A percentile compares a stretch with the other conserved stretches of the same genome.
Conservation (phyloP, 1,140 invertebrate genomes). For the Philaenus spumarius region DNA sequence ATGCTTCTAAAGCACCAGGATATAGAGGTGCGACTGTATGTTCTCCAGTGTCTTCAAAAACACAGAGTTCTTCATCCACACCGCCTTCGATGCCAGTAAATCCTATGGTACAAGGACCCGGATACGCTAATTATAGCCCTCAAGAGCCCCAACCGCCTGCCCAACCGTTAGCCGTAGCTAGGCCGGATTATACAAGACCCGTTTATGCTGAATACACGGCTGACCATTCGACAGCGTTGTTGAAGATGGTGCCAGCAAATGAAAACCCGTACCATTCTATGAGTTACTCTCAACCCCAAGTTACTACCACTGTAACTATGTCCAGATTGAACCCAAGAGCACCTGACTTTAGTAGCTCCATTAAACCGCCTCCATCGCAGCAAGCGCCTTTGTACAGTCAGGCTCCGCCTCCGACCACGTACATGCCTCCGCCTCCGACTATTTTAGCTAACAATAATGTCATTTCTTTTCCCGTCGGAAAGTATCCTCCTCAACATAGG, state of each 20-base stretch:
- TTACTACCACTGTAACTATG: slow-evolving; percentile 42
- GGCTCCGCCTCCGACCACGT: slow-evolving; percentile 27
- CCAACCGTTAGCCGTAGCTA: background rate
- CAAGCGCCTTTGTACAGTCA: slow-evolving; percentile 35
- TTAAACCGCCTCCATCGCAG: slow-evolving; percentile 31
- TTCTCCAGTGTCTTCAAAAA: slow-evolving; percentile 61
- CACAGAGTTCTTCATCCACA: slow-evolving; percentile 37
- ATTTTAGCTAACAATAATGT: slow-evolving; percentile 24
- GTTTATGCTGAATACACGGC: background rate
- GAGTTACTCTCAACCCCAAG: slow-evolving; percentile 10
- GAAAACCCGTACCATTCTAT: slow-evolving; percentile 5
- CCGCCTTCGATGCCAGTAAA: slow-evolving; percentile 26
- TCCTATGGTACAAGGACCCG: slow-evolving; percentile 31
- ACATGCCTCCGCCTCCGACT: slow-evolving; percentile 9
- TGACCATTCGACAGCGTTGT: background rate
- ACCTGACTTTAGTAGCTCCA: slow-evolving; percentile 65
- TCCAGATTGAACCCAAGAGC: slow-evolving; percentile 82
- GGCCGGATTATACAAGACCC: background rate
- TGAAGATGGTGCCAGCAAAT: slow-evolving; percentile 8
- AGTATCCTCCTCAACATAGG: slow-evolving; percentile 35
- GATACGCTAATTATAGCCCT: slow-evolving; percentile 22
- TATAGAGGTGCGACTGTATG: slow-evolving; percentile 63
- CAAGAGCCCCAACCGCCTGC: slow-evolving; percentile 12
- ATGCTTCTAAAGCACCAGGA: slow-evolving; percentile 74
- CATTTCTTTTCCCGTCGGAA: slow-evolving; percentile 21